Base-by-base conservation (phyloP, 2,888 invertebrate genomes). In the Dexiosoma caninum region DNA sequence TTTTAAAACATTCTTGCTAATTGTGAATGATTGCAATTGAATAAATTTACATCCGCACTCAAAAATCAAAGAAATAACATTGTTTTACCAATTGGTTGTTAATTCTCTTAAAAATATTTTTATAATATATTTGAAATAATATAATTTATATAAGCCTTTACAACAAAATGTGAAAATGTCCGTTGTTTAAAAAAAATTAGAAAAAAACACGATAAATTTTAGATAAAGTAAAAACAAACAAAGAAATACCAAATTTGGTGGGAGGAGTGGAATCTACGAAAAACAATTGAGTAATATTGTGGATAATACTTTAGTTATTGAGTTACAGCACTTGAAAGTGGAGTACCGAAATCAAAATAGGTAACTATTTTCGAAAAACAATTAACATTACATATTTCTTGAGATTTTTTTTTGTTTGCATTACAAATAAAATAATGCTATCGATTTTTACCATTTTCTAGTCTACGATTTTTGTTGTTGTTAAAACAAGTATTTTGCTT, bases 371-470 rank as follows among this genome's bases (percentile, higher is more conserved):
- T 12, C 5, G 0, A 12, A 12, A 30, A 35, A 27, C n/a, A n/a
- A 16, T 19, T 19, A 49, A n/a, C 23, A 8, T 27, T 12, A 8
- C 23, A 57, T 30, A 14, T 37, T 51, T 27, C 27, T 3, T 27
- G 6, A 27, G 27, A 10, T 1, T n/a, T 10, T 1, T 12, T 35
- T 14, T 1, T 2, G 46, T 30, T 19, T 2, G 3, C 49, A 49
- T 8, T 19, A 2, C 3, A 10, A 59, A 9, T 16, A 42, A 21
- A 32, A 7, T 19, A 55, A 44, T 42, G 10, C 14, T 81, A 81
- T 81, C 69, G 81, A 81, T 78, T 81, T 81, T 76, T 77, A 66
- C 37, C 77, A 78, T 7, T 42, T 62, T 51, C 19, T 37, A 55
- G 16, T 10, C 19, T 40, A 12, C 55, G 40, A n/a, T 49, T 75